A percentile compares a stretch with the other conserved stretches of the same genome.
Evolutionary conservation across 2,888 invertebrate species (phyloP).

Genomic region (Epicampocera succincta): DNA sequence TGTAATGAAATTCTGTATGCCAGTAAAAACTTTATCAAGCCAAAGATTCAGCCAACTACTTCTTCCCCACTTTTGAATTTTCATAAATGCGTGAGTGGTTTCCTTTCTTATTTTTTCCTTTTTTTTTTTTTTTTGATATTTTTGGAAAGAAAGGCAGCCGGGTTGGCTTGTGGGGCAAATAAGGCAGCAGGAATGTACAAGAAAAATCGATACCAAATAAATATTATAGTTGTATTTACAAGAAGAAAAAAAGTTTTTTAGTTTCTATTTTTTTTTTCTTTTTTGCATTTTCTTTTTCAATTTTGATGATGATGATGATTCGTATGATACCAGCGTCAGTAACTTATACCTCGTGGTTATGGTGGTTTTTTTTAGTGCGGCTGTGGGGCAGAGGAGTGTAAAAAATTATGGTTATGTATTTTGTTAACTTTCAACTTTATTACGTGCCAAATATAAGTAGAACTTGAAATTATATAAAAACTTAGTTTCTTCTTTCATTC

Average conservation of each 20-base stretch:
- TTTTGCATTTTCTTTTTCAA: neutral
- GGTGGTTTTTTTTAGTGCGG: neutral
- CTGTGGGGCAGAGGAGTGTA: neutral
- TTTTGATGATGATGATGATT: conserved; percentile 49
- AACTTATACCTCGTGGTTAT: conserved; percentile 37
- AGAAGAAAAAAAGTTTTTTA: conserved; percentile 29
- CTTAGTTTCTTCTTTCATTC: neutral
- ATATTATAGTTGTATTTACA: conserved; percentile 62
- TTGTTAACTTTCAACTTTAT: conserved; percentile 64
- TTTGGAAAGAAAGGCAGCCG: neutral
- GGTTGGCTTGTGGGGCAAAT: neutral
- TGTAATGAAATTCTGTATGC: conserved; percentile 30
- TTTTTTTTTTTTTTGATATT: neutral
- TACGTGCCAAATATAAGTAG: conserved; percentile 66
- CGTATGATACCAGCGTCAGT: conserved; percentile 40
- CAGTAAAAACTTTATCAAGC: conserved; percentile 33
- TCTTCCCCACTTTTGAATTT: neutral
- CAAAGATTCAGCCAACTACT: neutral
- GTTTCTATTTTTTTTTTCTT: conserved; percentile 33
- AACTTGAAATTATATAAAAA: conserved; percentile 40
- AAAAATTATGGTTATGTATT: conserved; percentile 51
- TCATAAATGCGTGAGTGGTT: conserved; percentile 13
- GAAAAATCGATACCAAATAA: conserved; percentile 65
- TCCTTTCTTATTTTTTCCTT: neutral
- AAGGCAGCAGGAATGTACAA: conserved; percentile 5